phyloP scores from a whole-genome alignment of 2,888 invertebrate genomes.

The Oligia latruncula region DNA sequence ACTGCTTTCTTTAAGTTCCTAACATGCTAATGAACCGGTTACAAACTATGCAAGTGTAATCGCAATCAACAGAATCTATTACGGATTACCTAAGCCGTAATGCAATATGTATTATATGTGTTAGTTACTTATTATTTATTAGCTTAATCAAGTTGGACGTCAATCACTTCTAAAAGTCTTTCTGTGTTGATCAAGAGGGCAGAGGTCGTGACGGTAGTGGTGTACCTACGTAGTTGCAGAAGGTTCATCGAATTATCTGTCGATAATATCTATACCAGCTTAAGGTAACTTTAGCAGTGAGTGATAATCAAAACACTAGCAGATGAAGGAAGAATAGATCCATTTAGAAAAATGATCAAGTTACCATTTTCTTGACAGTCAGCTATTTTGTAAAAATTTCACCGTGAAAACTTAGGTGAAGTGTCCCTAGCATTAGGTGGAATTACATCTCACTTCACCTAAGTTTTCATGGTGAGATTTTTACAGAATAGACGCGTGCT shows the following conservation, averaged over 20 bases:
- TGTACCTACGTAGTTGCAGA: conserved; percentile 11
- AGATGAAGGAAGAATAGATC: too few relatives aligned
- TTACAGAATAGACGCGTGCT: too few relatives aligned
- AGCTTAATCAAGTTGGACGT: conserved; percentile 39
- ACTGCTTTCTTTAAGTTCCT: conserved; percentile 48
- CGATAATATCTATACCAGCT: background rate
- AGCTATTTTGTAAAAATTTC: too few relatives aligned
- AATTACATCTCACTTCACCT: too few relatives aligned
- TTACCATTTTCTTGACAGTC: too few relatives aligned
- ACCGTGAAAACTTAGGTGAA: too few relatives aligned
- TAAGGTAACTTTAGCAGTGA: background rate
- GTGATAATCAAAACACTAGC: too few relatives aligned
- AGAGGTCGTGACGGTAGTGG: conserved; percentile 38
- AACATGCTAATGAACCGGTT: conserved; percentile 28
- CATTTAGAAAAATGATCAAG: too few relatives aligned
- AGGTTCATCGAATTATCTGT: conserved; percentile 6
- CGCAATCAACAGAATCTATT: conserved; percentile 38
- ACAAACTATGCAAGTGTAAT: conserved; percentile 31
- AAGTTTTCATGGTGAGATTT: too few relatives aligned
- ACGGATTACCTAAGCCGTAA: conserved; percentile 37
- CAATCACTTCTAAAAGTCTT: conserved; percentile 47
- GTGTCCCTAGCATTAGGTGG: too few relatives aligned
- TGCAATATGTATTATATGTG: conserved; percentile 37
- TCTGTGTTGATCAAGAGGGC: conserved; percentile 51
- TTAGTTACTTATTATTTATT: conserved; percentile 17